phyloP scores from a whole-genome alignment of 2,888 invertebrate genomes.

The Tenodera sinensis region DNA sequence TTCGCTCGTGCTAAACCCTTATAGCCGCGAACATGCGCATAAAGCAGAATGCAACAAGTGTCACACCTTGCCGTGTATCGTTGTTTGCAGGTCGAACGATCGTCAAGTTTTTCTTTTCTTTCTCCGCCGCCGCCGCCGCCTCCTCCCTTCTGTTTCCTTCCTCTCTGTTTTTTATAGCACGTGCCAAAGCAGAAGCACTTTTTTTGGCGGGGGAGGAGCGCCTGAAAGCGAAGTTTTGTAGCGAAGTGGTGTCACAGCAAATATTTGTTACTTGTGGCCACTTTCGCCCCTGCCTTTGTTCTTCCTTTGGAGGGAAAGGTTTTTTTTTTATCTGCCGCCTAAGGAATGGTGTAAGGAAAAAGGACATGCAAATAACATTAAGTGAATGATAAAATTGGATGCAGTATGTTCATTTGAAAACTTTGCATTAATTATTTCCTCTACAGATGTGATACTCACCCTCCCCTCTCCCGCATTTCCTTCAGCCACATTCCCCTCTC shows the following conservation, averaged over 20 bases:
- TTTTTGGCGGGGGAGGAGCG: not conserved
- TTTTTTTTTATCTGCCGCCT: not conserved
- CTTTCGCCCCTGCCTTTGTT: not conserved
- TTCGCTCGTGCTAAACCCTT: not conserved
- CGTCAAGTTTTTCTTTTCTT: not conserved
- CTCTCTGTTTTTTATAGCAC: not conserved
- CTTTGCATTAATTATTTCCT: too few species aligned
- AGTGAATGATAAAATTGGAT: not conserved
- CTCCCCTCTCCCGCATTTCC: too few species aligned
- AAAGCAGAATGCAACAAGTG: not conserved
- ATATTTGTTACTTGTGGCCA: not conserved
- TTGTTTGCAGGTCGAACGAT: not conserved
- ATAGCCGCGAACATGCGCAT: not conserved
- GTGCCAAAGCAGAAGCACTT: not conserved
- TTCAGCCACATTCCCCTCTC: too few species aligned
- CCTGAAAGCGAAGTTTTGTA: not conserved
- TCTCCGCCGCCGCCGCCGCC: not conserved
- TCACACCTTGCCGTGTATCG: constrained; percentile 9
- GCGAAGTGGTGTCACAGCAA: not conserved
- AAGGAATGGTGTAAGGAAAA: not conserved
- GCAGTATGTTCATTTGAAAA: not conserved
- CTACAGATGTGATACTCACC: not conserved
- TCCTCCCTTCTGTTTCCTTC: not conserved
- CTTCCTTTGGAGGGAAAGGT: not conserved
- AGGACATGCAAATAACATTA: not conserved